Evolutionary conservation across 2,113 vertebrate species (phyloP), one percentile per base, ranked within the genome.

Genomic region (Poecile atricapillus): DNA sequence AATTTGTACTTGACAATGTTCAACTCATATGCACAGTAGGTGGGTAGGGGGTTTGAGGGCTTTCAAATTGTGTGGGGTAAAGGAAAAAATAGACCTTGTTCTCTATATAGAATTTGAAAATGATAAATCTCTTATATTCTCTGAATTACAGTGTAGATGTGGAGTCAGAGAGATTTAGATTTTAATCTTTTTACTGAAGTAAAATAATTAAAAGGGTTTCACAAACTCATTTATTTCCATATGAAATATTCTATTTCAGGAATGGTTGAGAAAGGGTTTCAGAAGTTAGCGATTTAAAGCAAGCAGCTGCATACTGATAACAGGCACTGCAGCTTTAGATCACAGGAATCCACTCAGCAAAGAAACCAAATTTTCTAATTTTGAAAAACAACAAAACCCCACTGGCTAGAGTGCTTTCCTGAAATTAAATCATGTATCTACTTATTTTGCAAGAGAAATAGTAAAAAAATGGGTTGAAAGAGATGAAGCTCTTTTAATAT

Each of bases 131-230:
- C 30, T 94, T 55, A 47, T 80, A 71, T 83, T 83, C 35, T 60
- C 87, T 39, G 56, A 81, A 30, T 60, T 93, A 63, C 59, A 88
- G 47, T 20, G 21, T 37, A 55, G 91, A 78, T 63, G 18, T 74
- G 30, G 60, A 83, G 28, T 0, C 0, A 74, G 47, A 81, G 63
- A 82, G 82, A 39, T 35, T 71, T 52, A 83, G 73, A 90, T 96
- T 90, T 86, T 93, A 58, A 96, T 95, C 93, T 81, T 95, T 92
- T 84, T 49, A 81, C 58, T 35, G 49, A 92, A 90, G 76, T 68
- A 75, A 95, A 92, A 89, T 95, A 95, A 96, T 97, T 96, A 94
- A 94, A 93, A 94, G 46, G 33, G n/a, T 87, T 94, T 90, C 90
- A 79, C 44, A 90, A 84, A 60, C 58, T 84, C 90, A 84, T 95